phyloP scores from a whole-genome alignment of 30 jellyfish, hydroid and myxozoan species.

The Hydractinia echinata region DNA sequence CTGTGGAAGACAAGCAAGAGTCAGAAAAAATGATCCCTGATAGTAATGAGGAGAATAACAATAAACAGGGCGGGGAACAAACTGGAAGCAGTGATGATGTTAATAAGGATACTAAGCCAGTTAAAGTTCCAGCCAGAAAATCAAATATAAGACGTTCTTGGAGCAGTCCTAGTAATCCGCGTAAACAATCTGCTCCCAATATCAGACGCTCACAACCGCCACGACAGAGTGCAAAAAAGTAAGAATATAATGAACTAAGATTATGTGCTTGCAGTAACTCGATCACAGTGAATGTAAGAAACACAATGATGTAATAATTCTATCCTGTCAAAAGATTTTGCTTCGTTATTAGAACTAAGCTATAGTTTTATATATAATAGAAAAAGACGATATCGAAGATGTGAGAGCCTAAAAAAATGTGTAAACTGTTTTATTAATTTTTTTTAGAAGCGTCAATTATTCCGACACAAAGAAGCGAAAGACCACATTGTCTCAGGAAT shows the following conservation, averaged over 20 bases:
- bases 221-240: neutral
- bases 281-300: no score
- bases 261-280: no score
- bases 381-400: no score
- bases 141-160: slow-evolving; percentile 36
- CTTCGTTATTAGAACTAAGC: no score
- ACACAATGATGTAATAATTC: no score
- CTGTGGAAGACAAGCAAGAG: neutral
- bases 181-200: neutral
- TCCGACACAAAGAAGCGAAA: slow-evolving; percentile 23
- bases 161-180: slow-evolving; percentile 21
- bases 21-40: neutral
- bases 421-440: no score
- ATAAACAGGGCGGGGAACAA: neutral
- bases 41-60: neutral
- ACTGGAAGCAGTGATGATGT: neutral
- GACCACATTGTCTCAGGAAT: slow-evolving; percentile 10
- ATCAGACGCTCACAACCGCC: neutral
- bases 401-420: no score
- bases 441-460: neutral
- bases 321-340: no score
- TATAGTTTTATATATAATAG: no score
- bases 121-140: neutral
- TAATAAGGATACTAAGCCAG: neutral
- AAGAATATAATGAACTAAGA: neutral